A percentile compares a stretch with the other conserved stretches of the same genome.
These are phyloP conservation scores for Pelecanus crispus DNA, from an alignment of 2,113 vertebrate genomes.

Conservation along the genomic window DNA sequence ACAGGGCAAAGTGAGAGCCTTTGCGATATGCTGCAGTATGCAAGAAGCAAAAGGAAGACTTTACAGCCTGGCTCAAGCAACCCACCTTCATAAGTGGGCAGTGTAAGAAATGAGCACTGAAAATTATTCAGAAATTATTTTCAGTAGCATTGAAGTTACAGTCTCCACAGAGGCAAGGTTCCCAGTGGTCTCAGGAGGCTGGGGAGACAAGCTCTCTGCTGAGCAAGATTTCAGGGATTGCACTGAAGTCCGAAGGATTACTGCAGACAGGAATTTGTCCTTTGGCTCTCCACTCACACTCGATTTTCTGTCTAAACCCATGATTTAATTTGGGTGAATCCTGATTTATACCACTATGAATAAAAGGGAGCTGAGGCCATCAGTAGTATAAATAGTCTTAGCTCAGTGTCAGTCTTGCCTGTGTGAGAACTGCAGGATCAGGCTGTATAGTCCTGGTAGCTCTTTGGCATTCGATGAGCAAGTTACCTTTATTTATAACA, in stretches of 20 bases:
- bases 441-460: background rate
- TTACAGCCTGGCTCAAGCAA: background rate
- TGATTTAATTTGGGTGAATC: background rate
- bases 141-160: background rate
- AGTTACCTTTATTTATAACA: conserved; percentile 70
- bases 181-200: background rate
- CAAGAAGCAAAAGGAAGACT: background rate
- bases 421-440: background rate
- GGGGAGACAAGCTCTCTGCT: background rate
- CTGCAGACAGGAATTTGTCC: background rate
- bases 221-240: background rate
- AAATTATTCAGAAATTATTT: background rate
- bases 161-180: background rate
- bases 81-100: background rate
- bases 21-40: background rate
- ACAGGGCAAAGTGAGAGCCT: background rate
- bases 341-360: background rate
- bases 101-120: background rate
- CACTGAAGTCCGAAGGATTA: background rate
- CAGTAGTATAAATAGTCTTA: background rate
- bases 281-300: background rate
- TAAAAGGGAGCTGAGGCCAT: background rate
- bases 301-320: background rate
- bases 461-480: conserved; percentile 50
- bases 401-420: background rate